A percentile compares a stretch with the other conserved stretches of the same genome.
These are phyloP conservation scores for Pyrgilauda ruficollis DNA, from an alignment of 2,113 vertebrate species.

Conservation along the genomic window DNA sequence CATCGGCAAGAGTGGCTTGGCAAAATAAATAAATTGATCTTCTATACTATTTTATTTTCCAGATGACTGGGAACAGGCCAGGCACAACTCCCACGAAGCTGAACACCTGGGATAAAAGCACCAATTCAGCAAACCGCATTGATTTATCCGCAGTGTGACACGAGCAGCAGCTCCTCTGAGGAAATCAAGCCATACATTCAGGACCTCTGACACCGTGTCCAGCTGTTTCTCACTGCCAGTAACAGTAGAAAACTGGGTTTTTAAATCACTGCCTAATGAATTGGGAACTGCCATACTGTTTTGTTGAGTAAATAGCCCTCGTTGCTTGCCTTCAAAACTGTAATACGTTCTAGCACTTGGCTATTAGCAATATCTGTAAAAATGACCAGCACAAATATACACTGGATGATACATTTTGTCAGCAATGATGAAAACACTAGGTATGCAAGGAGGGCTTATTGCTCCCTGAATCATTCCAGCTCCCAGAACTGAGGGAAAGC, in stretches of 20 bases:
- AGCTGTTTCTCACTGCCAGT: neutral
- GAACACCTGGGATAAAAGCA: slow-evolving; percentile 93
- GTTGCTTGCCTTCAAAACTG: neutral
- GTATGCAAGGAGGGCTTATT: neutral
- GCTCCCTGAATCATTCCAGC: neutral
- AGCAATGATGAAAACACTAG: neutral
- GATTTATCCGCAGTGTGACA: slow-evolving; percentile 89
- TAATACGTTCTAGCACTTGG: neutral
- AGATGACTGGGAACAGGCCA: slow-evolving; percentile 90
- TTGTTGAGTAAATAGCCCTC: neutral
- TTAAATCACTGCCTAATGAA: neutral
- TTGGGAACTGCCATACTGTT: neutral
- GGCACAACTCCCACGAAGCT: slow-evolving; percentile 83
- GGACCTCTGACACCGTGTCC: neutral
- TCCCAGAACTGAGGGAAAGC: neutral
- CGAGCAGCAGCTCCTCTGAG: neutral
- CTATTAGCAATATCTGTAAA: neutral
- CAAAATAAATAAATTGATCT: slow-evolving; percentile 17
- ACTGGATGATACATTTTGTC: slow-evolving; percentile 52
- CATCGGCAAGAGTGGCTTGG: neutral
- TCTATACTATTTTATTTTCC: slow-evolving; percentile 2
- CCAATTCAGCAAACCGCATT: slow-evolving; percentile 85
- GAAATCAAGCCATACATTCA: neutral
- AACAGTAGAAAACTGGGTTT: neutral
- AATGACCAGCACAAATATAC: slow-evolving; percentile 6